Base-by-base conservation (phyloP, 2,888 invertebrate species). In the Lottia gigantea region DNA sequence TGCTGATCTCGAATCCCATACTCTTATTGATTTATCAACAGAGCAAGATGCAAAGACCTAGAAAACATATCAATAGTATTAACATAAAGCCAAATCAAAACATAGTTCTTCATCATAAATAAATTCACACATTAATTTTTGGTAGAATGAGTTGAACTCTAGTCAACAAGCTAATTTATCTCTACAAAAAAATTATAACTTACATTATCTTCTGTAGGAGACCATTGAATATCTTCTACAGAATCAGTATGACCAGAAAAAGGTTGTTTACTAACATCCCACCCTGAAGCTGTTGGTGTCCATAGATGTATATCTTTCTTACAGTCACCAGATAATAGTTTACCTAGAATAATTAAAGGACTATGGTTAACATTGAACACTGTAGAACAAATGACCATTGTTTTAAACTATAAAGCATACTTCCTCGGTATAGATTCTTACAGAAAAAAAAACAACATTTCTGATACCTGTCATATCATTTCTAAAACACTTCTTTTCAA, bases 161-260 rank as follows among this genome's bases (percentile, higher is more conserved):
- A n/a, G n/a, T n/a, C n/a, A n/a, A n/a, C n/a, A n/a, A n/a, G n/a
- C n/a, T n/a, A n/a, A n/a, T n/a, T n/a, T n/a, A 6, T 6, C 12
- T 31, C 12, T 40, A 62, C n/a, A 55, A 4, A 3, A 67, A 61
- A 45, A 64, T 4, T 19, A 31, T 4, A 8, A 70, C 82, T 77
- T 78, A 88, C 97, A 90, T 94, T 90, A 16, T 88, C 91, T 90
- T 99, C 99, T 90, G 93, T 97, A 1, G 98, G 98, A 72, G 98
- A 98, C 99, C 99, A 99, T 86, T 98, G 98, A 75, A 99, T 91
- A 89, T 99, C 99, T 91, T 99, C 99, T 15, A 99, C 95, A 45
- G 98, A 98, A 65, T 92, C 93, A 25, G 93, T 93, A 87, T 99
- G 99, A 0, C 95, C 97, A 66, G 92, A 90, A 71, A 95, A 91